These are phyloP conservation scores for Poecilia velifera DNA, from an alignment of 2,797 vertebrate species.

Conservation along the genomic window DNA sequence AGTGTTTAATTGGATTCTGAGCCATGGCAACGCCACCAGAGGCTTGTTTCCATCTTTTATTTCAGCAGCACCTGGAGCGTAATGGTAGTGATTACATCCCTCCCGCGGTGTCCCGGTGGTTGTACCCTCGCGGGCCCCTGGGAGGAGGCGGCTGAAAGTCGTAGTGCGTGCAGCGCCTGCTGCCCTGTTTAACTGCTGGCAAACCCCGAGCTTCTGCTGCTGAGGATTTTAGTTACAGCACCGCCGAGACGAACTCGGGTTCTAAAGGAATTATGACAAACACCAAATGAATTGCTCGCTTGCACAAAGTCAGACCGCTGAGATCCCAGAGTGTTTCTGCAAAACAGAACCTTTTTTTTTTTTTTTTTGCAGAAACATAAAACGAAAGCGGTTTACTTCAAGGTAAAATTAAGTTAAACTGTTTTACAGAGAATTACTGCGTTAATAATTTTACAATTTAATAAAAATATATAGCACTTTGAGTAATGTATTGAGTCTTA, in stretches of 20 bases:
- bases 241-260: conserved; percentile 56
- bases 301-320: conserved; percentile 41
- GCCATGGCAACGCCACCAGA: conserved; percentile 76
- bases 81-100: conserved; percentile 80
- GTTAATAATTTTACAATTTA: conserved; percentile 13
- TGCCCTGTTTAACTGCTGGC: conserved; percentile 61
- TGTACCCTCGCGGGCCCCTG: conserved; percentile 57
- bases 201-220: conserved; percentile 48
- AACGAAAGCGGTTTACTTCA: conserved; percentile 34
- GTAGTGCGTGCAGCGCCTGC: conserved; percentile 62
- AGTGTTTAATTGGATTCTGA: conserved; percentile 85
- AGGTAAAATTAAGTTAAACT: conserved; percentile 31
- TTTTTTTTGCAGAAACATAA: conserved; percentile 22
- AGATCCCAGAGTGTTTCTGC: conserved; percentile 30
- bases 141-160: conserved; percentile 72
- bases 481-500: neutral
- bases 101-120: conserved; percentile 58
- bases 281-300: conserved; percentile 69
- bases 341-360: neutral
- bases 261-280: conserved; percentile 69
- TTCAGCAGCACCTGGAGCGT: conserved; percentile 77
- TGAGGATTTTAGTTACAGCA: conserved; percentile 40
- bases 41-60: conserved; percentile 79
- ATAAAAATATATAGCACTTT: neutral
- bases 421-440: conserved; percentile 10